A percentile compares a stretch with the other conserved stretches of the same genome.
Evolutionary conservation across 2,888 invertebrate species (phyloP).

Genomic region (Drosophila acutilabella): DNA sequence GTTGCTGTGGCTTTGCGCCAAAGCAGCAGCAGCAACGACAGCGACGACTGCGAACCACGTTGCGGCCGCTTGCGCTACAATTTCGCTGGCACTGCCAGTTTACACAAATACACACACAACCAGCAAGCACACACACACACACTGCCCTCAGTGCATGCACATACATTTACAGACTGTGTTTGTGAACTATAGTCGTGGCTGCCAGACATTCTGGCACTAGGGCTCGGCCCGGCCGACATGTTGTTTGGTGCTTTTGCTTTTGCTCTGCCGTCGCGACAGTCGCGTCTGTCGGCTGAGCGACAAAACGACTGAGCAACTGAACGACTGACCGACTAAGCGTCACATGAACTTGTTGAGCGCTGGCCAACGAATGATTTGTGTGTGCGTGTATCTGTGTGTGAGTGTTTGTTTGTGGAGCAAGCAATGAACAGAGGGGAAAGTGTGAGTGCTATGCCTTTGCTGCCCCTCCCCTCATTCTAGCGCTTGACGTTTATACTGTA

Average conservation of each 20-base stretch:
- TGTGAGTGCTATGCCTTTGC: conserved; percentile 34
- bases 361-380: conserved; percentile 27
- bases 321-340: conserved; percentile 65
- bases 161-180: conserved; percentile 29
- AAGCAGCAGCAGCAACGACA: conserved; percentile 25
- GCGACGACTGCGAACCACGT: conserved; percentile 52
- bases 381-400: not conserved
- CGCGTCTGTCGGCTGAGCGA: conserved; percentile 30
- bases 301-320: conserved; percentile 54
- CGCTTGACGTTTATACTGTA: conserved; percentile 37
- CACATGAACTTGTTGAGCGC: conserved; percentile 37
- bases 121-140: conserved; percentile 11
- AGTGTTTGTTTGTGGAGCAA: conserved; percentile 1
- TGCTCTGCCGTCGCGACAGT: conserved; percentile 37
- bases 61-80: conserved; percentile 69
- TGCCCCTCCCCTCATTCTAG: conserved; percentile 26
- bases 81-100: conserved; percentile 74
- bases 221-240: conserved; percentile 58
- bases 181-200: conserved; percentile 68
- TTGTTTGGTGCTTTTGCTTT: conserved; percentile 55
- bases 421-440: conserved; percentile 7
- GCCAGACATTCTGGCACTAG: conserved; percentile 84
- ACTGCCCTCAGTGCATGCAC: conserved; percentile 27
- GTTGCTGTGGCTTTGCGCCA: conserved; percentile 49
- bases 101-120: conserved; percentile 33